These are phyloP conservation scores for Turnix velox DNA, from an alignment of 2,113 vertebrate species.

Conservation along the genomic window DNA sequence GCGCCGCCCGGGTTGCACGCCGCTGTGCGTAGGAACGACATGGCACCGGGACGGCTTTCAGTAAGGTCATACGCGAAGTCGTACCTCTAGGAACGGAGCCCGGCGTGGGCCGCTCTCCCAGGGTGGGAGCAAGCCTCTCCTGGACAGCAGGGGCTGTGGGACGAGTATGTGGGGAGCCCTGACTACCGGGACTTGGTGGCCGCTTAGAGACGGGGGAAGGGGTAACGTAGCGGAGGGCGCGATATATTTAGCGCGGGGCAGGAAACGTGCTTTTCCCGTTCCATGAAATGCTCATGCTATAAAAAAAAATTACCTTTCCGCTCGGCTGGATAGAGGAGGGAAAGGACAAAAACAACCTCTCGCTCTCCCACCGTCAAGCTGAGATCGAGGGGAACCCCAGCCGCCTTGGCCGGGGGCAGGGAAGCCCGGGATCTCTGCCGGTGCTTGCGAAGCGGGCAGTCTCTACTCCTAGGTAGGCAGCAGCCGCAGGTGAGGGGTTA, in stretches of 20 bases:
- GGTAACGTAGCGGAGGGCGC: not conserved
- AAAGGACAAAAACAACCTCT: not conserved
- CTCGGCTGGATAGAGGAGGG: not conserved
- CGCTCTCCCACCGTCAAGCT: not conserved
- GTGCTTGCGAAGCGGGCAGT: not conserved
- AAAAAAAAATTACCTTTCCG: not conserved
- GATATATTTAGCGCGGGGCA: not conserved
- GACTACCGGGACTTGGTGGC: not conserved
- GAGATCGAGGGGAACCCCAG: not conserved
- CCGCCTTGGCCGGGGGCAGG: not conserved
- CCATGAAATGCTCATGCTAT: not conserved
- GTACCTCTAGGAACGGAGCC: not conserved
- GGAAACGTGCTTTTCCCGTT: constrained; percentile 8
- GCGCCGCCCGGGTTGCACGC: not conserved
- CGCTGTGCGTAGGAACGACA: not conserved
- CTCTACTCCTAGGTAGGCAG: not conserved
- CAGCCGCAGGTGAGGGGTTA: not conserved
- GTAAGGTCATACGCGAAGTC: not conserved
- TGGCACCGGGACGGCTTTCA: not conserved
- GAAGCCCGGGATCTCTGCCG: not conserved
- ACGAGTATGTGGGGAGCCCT: not conserved
- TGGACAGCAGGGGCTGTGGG: not conserved
- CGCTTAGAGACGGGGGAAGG: not conserved
- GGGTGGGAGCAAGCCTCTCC: not conserved
- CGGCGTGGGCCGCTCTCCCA: not conserved